Conservation (phyloP, 2,797 vertebrate genomes). For the Ambastaia sidthimunki region DNA sequence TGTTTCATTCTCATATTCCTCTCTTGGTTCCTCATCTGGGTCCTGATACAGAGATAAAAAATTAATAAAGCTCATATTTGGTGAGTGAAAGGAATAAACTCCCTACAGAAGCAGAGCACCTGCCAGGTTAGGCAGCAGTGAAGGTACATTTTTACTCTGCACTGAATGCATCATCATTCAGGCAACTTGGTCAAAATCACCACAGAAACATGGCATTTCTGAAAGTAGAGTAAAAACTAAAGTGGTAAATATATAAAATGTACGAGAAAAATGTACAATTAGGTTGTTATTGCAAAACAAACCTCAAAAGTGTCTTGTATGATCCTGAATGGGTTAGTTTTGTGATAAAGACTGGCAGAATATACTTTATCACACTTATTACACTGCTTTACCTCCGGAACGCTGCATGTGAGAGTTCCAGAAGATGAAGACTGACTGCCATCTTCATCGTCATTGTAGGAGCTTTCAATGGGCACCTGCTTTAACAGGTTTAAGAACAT, state of each 20-base stretch:
- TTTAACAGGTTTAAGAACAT: conserved; percentile 46
- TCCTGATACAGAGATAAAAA: conserved; percentile 64
- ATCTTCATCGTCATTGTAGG: conserved; percentile 66
- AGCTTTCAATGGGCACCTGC: conserved; percentile 68
- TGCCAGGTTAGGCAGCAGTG: conserved; percentile 66
- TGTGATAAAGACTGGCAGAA: not conserved
- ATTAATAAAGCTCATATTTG: not conserved
- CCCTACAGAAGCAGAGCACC: conserved; percentile 64
- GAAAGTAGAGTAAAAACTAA: not conserved
- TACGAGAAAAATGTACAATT: not conserved
- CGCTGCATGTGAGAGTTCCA: conserved; percentile 82
- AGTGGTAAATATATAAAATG: not conserved
- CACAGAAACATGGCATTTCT: not conserved
- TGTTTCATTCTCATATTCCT: conserved; percentile 33
- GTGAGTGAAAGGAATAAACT: conserved; percentile 6
- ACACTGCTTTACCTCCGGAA: conserved; percentile 75
- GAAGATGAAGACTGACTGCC: conserved; percentile 82
- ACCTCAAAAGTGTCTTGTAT: too few species aligned
- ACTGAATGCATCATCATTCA: not conserved
- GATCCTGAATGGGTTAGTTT: not conserved
- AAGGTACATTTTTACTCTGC: conserved; percentile 23
- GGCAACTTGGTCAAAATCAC: not conserved
- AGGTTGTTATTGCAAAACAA: too few species aligned
- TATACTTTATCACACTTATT: not conserved
- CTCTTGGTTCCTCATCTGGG: conserved; percentile 63